Percentiles rank a stretch among this genome's conserved stretches.
phyloP scores from a whole-genome alignment of 2,888 invertebrate species.

The Synergus umbraculus region DNA sequence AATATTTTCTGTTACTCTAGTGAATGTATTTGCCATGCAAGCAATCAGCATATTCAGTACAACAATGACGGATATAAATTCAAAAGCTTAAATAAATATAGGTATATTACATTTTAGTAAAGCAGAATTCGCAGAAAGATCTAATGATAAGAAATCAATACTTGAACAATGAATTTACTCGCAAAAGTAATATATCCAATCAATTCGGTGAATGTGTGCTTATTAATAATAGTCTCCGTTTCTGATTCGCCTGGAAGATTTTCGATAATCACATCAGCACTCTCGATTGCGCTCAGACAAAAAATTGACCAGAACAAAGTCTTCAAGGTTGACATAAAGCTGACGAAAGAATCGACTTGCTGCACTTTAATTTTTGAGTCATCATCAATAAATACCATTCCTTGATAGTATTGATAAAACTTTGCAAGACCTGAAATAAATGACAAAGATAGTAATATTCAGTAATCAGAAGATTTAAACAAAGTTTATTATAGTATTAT shows the following conservation, averaged over 20 bases:
- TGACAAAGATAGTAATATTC: background rate
- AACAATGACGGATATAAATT: slow-evolving; percentile 85
- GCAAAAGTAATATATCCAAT: slow-evolving; percentile 85
- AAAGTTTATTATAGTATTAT: background rate
- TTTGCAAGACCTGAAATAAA: slow-evolving; percentile 78
- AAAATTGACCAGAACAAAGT: slow-evolving; percentile 86
- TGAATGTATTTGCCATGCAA: slow-evolving; percentile 88
- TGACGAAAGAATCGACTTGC: slow-evolving; percentile 81
- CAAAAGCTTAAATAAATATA: slow-evolving; percentile 78
- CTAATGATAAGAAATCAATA: slow-evolving; percentile 52
- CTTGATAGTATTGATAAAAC: slow-evolving; percentile 84
- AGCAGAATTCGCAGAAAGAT: slow-evolving; percentile 23
- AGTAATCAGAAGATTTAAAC: background rate
- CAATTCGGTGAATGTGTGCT: slow-evolving; percentile 82
- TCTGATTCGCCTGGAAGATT: slow-evolving; percentile 76
- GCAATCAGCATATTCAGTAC: slow-evolving; percentile 88
- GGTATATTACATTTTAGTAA: background rate
- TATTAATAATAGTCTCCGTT: slow-evolving; percentile 78
- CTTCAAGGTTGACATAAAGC: slow-evolving; percentile 80
- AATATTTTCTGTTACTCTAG: slow-evolving; percentile 83
- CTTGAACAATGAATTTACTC: background rate
- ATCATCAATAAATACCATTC: slow-evolving; percentile 81
- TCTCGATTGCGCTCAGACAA: slow-evolving; percentile 81
- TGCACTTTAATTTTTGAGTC: slow-evolving; percentile 80
- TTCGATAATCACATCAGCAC: slow-evolving; percentile 81